These are phyloP conservation scores for Caenorhabditis sp. DNA, from an alignment of 2,888 invertebrate species.

Conservation along the genomic window DNA sequence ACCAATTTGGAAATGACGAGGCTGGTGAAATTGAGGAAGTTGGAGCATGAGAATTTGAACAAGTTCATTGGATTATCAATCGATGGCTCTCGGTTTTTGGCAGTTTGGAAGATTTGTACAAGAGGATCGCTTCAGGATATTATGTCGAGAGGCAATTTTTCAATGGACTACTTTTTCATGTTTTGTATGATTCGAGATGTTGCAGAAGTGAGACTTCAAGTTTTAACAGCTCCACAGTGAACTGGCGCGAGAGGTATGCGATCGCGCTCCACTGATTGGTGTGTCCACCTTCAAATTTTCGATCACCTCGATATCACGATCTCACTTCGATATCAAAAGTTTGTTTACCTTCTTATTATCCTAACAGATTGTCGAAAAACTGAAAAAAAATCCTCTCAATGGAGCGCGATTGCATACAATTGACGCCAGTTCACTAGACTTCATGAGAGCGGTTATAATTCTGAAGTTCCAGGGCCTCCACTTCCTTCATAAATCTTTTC, in stretches of 20 bases:
- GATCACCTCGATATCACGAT: too few relatives aligned
- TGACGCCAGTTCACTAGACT: too few relatives aligned
- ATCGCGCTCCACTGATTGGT: too few relatives aligned
- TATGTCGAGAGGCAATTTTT: slow-evolving; percentile 69
- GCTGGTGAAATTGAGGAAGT: slow-evolving; percentile 70
- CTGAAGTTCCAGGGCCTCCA: slow-evolving; percentile 68
- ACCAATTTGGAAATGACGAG: slow-evolving; percentile 39
- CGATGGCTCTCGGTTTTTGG: slow-evolving; percentile 74
- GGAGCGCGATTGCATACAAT: too few relatives aligned
- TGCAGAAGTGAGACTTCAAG: slow-evolving; percentile 35
- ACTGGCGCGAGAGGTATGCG: too few relatives aligned
- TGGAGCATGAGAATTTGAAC: slow-evolving; percentile 81
- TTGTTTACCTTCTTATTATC: too few relatives aligned
- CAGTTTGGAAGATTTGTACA: slow-evolving; percentile 79
- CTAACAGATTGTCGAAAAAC: too few relatives aligned
- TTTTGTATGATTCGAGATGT: slow-evolving; percentile 74
- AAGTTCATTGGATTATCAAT: slow-evolving; percentile 79
- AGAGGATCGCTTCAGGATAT: slow-evolving; percentile 72
- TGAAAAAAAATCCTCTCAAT: too few relatives aligned
- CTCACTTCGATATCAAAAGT: too few relatives aligned
- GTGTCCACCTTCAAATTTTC: too few relatives aligned
- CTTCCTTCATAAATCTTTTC: slow-evolving; percentile 70
- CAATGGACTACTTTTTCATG: slow-evolving; percentile 76
- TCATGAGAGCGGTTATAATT: too few relatives aligned
- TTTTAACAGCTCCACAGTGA: too few relatives aligned